Evolutionary conservation across 2,797 vertebrate genomes (phyloP), one percentile per base, ranked within the genome.

Genomic region (Odontamblyopus rebecca): DNA sequence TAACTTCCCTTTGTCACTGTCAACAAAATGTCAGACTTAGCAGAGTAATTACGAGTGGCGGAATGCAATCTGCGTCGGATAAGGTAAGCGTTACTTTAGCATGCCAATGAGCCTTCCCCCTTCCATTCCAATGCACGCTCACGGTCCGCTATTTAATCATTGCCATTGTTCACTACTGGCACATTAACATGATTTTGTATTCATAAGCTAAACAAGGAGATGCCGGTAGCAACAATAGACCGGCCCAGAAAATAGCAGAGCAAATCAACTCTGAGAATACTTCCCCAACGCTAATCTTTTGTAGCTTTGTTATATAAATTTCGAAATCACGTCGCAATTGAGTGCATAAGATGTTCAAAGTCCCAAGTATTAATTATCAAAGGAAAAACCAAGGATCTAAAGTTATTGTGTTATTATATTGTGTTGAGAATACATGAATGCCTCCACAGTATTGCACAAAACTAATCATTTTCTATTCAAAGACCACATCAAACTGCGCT

Each of bases 111-210:
- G 70, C 5, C 27, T 26, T 27, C 57, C 57, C 13, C 27, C 62
- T 41, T 67, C 73, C 29, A 68, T 48, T 69, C 73, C 27, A 71
- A 82, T 63, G 70, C 54, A 61, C 56, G 66, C 13, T 57, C 54
- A 59, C 65, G 61, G 41, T 67, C 65, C 67, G 67, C 27, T 68
- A 73, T 75, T 82, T 74, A 84, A 77, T 82, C 79, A 82, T 27
- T 61, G 72, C 75, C 68, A 79, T 82, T 80, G 75, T 84, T 82
- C 75, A 48, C 48, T 0, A 67, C 60, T 72, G 72, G 72, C 48
- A 73, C 67, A 80, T 61, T 73, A 72, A 69, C 79, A 79, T 75
- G 74, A 71, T 80, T 83, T 72, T 69, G 62, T 72, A 82, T 84
- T 77, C 73, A 82, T 74, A 72, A 70, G 75, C 59, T 65, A 68